Evolutionary conservation across 2,888 invertebrate species (phyloP).

Genomic region (Athalia rosae): DNA sequence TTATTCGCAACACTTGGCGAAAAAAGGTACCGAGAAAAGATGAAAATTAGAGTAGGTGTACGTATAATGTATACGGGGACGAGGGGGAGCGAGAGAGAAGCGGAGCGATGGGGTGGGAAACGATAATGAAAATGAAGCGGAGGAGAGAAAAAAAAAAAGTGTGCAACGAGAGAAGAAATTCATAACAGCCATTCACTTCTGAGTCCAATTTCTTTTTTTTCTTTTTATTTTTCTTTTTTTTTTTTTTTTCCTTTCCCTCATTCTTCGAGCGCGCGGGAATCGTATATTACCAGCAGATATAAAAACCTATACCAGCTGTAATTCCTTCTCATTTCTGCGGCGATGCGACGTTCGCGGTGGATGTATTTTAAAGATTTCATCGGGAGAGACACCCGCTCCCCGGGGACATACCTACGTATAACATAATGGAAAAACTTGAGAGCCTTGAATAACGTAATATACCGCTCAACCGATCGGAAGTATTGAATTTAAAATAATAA

Average conservation of each 20-base stretch:
- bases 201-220: slow-evolving; percentile 48
- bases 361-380: slow-evolving; percentile 35
- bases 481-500: slow-evolving; percentile 32
- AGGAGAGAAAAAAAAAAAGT: slow-evolving; percentile 49
- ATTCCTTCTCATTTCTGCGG: too few relatives aligned
- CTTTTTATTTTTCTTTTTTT: slow-evolving; percentile 50
- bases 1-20: slow-evolving; percentile 63
- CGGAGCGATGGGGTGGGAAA: slow-evolving; percentile 44
- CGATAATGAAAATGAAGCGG: slow-evolving; percentile 54
- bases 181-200: slow-evolving; percentile 50
- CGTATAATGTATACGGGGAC: slow-evolving; percentile 15
- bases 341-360: neutral
- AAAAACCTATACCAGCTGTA: slow-evolving; percentile 31
- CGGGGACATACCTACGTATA: slow-evolving; percentile 10
- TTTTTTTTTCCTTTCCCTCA: slow-evolving; percentile 49
- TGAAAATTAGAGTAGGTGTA: slow-evolving; percentile 32
- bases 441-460: slow-evolving; percentile 30
- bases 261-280: slow-evolving; percentile 49
- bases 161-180: slow-evolving; percentile 46
- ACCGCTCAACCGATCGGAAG: slow-evolving; percentile 22
- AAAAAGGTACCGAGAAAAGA: neutral
- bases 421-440: slow-evolving; percentile 29
- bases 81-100: slow-evolving; percentile 46
- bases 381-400: slow-evolving; percentile 30
- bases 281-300: slow-evolving; percentile 46